phyloP scores from a whole-genome alignment of 2,113 vertebrate species.

The Trogon surrucura region DNA sequence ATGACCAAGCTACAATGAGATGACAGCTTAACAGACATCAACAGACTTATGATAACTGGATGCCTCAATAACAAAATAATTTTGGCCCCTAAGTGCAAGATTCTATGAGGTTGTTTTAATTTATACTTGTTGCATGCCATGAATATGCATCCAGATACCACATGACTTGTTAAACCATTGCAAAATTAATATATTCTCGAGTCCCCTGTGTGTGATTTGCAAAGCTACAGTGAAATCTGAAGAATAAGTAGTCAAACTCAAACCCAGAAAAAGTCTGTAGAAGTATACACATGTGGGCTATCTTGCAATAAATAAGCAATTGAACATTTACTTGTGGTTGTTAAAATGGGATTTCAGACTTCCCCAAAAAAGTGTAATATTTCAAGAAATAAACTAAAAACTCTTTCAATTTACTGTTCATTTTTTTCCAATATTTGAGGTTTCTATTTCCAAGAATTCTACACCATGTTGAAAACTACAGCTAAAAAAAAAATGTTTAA shows the following conservation, averaged over 20 bases:
- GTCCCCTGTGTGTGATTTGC: not conserved
- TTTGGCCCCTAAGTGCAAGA: not conserved
- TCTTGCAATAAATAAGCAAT: not conserved
- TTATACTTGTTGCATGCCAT: not conserved
- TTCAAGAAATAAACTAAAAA: not conserved
- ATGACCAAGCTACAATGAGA: not conserved
- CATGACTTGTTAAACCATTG: not conserved
- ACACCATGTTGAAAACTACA: not conserved
- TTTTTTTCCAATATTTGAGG: not conserved
- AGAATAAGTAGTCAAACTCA: not conserved
- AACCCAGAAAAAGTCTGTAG: not conserved
- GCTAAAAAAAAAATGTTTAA: not conserved
- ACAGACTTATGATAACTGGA: not conserved
- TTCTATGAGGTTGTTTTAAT: not conserved
- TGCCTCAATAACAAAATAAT: not conserved
- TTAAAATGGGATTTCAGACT: not conserved
- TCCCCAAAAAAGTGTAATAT: fast-evolving
- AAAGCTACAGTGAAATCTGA: not conserved
- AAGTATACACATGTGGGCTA: fast-evolving
- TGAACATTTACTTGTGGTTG: not conserved
- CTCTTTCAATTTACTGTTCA: not conserved
- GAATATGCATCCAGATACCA: not conserved
- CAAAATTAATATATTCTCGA: not conserved
- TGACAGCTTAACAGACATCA: not conserved
- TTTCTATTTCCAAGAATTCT: not conserved